phyloP scores from a whole-genome alignment of 2,888 invertebrate genomes.

The Pollenia amentaria region DNA sequence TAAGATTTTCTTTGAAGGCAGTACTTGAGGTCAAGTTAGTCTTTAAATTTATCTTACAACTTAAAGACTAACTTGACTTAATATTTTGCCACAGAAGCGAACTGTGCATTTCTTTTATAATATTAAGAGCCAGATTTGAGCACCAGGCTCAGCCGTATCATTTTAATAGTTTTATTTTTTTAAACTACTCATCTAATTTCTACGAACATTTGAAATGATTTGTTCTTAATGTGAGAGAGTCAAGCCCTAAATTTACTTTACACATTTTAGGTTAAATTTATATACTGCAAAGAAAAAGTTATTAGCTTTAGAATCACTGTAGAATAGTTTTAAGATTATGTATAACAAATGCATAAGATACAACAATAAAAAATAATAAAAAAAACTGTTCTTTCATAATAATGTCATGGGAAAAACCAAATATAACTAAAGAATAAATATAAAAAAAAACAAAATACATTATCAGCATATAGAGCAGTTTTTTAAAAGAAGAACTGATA shows the following conservation, averaged over 20 bases:
- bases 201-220: no score
- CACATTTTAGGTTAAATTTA: not conserved
- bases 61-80: no score
- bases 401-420: slow-evolving; percentile 60
- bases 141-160: no score
- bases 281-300: not conserved
- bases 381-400: slow-evolving; percentile 60
- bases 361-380: slow-evolving; percentile 4
- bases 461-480: not conserved
- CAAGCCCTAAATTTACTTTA: not conserved
- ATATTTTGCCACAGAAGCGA: no score
- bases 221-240: not conserved
- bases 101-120: no score
- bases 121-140: no score
- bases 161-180: no score
- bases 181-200: no score
- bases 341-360: not conserved
- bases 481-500: not conserved
- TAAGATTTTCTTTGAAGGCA: no score
- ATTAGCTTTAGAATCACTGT: not conserved
- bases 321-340: not conserved
- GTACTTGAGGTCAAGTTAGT: no score
- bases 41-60: no score
- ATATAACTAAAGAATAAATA: not conserved
- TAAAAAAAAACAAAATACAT: not conserved